A percentile compares a stretch with the other conserved stretches of the same genome.
These are phyloP conservation scores for Geophilus truncorum DNA, from an alignment of 2,888 invertebrate genomes.

Conservation along the genomic window DNA sequence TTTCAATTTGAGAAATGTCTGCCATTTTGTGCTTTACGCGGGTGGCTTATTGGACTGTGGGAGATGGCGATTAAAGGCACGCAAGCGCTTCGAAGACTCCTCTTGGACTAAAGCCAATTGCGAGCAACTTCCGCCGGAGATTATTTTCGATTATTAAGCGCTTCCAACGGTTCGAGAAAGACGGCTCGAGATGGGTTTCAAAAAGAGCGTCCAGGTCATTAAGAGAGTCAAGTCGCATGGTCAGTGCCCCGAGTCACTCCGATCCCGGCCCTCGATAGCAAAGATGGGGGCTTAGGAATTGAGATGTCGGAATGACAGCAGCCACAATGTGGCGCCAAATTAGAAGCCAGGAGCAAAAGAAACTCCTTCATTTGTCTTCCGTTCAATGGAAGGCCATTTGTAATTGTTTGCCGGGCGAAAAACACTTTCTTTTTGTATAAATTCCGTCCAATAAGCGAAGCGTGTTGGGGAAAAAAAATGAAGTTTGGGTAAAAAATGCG, in stretches of 20 bases:
- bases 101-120: slow-evolving; percentile 4
- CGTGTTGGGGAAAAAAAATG: not conserved
- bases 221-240: not conserved
- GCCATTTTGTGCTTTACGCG: slow-evolving; percentile 22
- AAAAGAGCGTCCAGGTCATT: not conserved
- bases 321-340: slow-evolving; percentile 27
- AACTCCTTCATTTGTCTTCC: slow-evolving; percentile 1
- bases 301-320: not conserved
- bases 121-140: slow-evolving; percentile 21
- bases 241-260: not conserved
- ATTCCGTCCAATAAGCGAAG: not conserved
- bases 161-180: not conserved
- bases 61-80: slow-evolving; percentile 24
- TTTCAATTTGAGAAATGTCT: slow-evolving; percentile 25
- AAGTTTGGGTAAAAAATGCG: not conserved
- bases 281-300: slow-evolving; percentile 5
- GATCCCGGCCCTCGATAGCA: not conserved
- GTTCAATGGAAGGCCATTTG: not conserved
- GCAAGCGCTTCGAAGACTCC: not conserved
- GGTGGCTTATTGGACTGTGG: slow-evolving; percentile 18
- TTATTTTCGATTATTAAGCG: slow-evolving; percentile 25
- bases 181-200: not conserved
- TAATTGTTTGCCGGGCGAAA: not conserved
- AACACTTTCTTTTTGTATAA: not conserved
- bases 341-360: not conserved